Evolutionary conservation across 30 jellyfish, hydroid and myxozoan genomes (phyloP).

Genomic region (Aurelia aurita complex sp. Pacific): DNA sequence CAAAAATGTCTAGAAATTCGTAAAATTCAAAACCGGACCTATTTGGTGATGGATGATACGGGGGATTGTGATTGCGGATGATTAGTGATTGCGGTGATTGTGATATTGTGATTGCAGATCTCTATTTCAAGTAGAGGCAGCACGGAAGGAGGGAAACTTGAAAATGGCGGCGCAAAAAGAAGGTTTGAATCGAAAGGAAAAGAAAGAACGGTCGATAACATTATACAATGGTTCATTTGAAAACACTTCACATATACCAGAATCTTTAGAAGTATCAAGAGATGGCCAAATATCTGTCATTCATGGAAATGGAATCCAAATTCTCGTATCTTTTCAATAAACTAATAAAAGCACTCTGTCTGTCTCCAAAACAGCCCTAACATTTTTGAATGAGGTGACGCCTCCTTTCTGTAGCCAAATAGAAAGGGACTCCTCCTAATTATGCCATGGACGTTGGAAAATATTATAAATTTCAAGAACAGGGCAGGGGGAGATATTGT

Average conservation of each 20-base stretch:
- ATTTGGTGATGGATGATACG: too few species aligned
- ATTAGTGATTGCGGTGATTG: not conserved
- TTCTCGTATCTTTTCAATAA: conserved; percentile 50
- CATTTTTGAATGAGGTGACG: too few species aligned
- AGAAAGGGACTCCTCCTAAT: too few species aligned
- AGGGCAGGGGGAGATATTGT: too few species aligned
- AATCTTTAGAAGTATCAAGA: conserved; percentile 14
- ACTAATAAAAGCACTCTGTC: too few species aligned
- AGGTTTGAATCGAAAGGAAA: conserved; percentile 32
- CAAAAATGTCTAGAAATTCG: too few species aligned
- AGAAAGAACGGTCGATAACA: not conserved
- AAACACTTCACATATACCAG: conserved; percentile 4
- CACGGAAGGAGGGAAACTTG: not conserved
- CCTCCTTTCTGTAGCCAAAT: too few species aligned
- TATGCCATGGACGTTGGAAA: too few species aligned
- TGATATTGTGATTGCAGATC: not conserved
- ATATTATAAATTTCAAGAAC: too few species aligned
- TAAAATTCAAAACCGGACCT: too few species aligned
- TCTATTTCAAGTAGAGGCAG: not conserved
- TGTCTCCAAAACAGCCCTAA: too few species aligned
- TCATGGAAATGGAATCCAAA: conserved; percentile 23
- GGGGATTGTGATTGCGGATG: too few species aligned
- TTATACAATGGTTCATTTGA: conserved; percentile 14
- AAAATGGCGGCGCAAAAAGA: conserved; percentile 7
- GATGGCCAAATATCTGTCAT: conserved; percentile 46